Conservation (phyloP, 2,113 vertebrate genomes). For the Sinocyclocheilus anshuiensis region DNA sequence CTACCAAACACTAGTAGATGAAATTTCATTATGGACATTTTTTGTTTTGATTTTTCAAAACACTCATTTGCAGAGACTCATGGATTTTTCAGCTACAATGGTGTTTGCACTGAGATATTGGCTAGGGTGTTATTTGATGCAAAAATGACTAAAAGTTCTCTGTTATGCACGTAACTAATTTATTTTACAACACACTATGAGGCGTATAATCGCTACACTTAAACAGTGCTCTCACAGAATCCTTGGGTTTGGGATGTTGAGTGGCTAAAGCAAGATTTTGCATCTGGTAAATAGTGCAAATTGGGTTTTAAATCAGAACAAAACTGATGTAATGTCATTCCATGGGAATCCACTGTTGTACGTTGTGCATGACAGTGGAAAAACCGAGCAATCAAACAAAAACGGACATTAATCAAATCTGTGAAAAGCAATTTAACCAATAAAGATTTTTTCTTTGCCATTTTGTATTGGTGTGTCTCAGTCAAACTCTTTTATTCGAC, state of each 20-base stretch:
- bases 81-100: constrained; percentile 82
- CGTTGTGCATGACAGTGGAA: constrained; percentile 85
- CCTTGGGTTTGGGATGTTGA: constrained; percentile 48
- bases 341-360: constrained; percentile 85
- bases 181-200: constrained; percentile 83
- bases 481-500: constrained; percentile 42
- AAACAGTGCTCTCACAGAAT: constrained; percentile 55
- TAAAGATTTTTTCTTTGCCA: constrained; percentile 90
- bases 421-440: constrained; percentile 93
- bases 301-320: constrained; percentile 68
- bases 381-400: constrained; percentile 69
- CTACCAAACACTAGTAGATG: constrained; percentile 66
- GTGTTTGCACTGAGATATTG: constrained; percentile 92
- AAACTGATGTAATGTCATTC: constrained; percentile 79
- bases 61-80: constrained; percentile 74
- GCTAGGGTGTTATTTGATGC: constrained; percentile 82
- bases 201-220: constrained; percentile 59
- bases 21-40: constrained; percentile 61
- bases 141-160: constrained; percentile 76
- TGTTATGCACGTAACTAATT: constrained; percentile 90
- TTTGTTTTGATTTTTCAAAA: constrained; percentile 65
- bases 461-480: constrained; percentile 36
- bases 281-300: constrained; percentile 70
- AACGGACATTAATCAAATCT: constrained; percentile 78
- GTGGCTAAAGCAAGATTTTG: constrained; percentile 57